These are phyloP conservation scores for Stegodyphus mimosarum DNA, from an alignment of 1,140 invertebrate genomes.

Conservation along the genomic window DNA sequence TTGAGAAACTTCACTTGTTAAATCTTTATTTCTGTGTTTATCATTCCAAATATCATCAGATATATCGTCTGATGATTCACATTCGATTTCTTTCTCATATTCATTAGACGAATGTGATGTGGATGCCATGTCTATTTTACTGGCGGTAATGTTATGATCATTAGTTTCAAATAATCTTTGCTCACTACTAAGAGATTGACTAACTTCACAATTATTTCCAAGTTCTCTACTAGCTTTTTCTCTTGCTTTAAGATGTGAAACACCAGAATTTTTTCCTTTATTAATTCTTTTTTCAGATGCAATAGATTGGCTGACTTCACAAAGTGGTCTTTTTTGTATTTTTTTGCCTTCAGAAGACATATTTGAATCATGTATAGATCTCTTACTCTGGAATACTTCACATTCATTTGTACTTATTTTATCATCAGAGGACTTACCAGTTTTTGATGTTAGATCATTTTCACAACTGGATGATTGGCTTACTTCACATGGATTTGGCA, in stretches of 20 bases:
- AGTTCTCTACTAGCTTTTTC: too few species aligned
- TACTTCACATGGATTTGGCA: conserved; percentile 25
- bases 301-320: conserved; percentile 28
- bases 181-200: too few species aligned
- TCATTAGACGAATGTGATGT: too few species aligned
- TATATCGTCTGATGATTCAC: not conserved
- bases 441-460: not conserved
- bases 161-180: too few species aligned
- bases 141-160: too few species aligned
- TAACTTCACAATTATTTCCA: too few species aligned
- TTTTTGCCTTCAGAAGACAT: conserved; percentile 14
- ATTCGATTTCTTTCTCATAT: not conserved
- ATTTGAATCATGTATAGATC: not conserved
- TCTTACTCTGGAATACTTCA: not conserved
- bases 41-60: not conserved
- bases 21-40: not conserved
- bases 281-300: too few species aligned
- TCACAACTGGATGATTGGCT: conserved; percentile 3
- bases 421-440: not conserved
- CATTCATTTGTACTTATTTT: conserved; percentile 15
- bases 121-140: too few species aligned
- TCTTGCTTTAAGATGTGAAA: too few species aligned
- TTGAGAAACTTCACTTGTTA: not conserved
- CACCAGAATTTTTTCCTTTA: too few species aligned
- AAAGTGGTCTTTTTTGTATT: not conserved